Evolutionary conservation across 2,888 invertebrate species (phyloP), one percentile per base, ranked within the genome.

Genomic region (Andricus quercusramuli): DNA sequence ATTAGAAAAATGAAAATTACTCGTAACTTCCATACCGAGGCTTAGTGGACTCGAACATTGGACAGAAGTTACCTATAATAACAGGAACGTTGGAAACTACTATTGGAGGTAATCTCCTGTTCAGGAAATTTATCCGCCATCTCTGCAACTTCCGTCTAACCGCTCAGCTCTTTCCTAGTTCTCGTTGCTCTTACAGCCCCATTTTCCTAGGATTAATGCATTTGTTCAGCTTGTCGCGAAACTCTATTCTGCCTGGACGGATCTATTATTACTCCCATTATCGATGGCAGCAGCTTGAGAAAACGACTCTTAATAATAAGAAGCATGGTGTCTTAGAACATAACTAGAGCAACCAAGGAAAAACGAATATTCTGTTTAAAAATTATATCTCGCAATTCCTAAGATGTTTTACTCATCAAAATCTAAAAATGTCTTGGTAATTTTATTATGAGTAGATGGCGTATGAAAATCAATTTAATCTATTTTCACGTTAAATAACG

Each of bases 71-170:
- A 64, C 29, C 64, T 17, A 87, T 87, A 87, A 88, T 85, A 84
- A 82, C 82, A 83, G 85, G 87, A 88, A 87, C 88, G 88, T 85
- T 88, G 87, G 87, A 83, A 87, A 87, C 88, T 87, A 79, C 88
- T 89, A 88, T 87, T 87, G 88, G 85, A 74, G 84, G 87, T 90
- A 90, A 90, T 90, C 90, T 90, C 89, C 90, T 89, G 88, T 89
- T 89, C 86, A 87, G 90, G 88, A 90, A 90, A 90, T 90, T 90
- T 89, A 90, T 90, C 88, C 88, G 83, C 86, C 89, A 87, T 89
- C 85, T 85, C 85, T 85, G 83, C 83, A 87, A 88, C 87, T 89
- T 90, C 89, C 89, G 85, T 85, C 84, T 84, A 83, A 32, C 32
- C 74, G 20, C 82, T 85, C 83, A 79, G 82, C 86, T 87, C 86